phyloP scores from a whole-genome alignment of 2,113 vertebrate genomes.

The Dasyornis broadbenti region DNA sequence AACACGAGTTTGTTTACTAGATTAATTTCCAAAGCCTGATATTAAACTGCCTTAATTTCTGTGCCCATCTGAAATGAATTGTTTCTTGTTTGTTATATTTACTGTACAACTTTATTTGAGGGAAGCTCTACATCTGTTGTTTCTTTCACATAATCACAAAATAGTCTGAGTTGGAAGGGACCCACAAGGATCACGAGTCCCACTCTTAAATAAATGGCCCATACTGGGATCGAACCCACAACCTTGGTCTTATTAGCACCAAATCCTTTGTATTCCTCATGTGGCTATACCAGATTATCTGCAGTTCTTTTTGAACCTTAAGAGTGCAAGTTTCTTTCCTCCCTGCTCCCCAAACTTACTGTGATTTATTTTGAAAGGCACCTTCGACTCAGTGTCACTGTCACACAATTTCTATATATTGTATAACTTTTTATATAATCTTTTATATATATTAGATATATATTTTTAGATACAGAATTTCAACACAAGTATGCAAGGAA shows the following conservation, averaged over 20 bases:
- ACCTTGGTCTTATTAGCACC: neutral
- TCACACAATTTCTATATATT: neutral
- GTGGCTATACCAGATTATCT: neutral
- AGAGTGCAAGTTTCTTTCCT: neutral
- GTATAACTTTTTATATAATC: neutral
- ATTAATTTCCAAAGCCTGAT: neutral
- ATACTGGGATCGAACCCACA: neutral
- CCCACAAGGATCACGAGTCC: fast-evolving
- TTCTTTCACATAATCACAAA: neutral
- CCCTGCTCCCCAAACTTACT: neutral
- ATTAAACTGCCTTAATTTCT: neutral
- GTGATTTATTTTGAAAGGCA: neutral
- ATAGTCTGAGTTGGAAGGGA: neutral
- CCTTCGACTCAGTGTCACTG: neutral
- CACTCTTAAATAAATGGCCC: neutral
- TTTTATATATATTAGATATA: too few species aligned
- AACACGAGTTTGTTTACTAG: neutral
- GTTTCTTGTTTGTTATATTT: neutral
- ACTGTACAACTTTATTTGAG: neutral
- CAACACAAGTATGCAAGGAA: neutral
- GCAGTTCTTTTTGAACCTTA: neutral
- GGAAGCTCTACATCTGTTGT: neutral
- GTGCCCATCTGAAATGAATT: neutral
- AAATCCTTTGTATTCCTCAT: neutral
- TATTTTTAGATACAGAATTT: neutral